Base-by-base conservation (phyloP, 2,113 vertebrate species). In the Forbesichthys agassizii region DNA sequence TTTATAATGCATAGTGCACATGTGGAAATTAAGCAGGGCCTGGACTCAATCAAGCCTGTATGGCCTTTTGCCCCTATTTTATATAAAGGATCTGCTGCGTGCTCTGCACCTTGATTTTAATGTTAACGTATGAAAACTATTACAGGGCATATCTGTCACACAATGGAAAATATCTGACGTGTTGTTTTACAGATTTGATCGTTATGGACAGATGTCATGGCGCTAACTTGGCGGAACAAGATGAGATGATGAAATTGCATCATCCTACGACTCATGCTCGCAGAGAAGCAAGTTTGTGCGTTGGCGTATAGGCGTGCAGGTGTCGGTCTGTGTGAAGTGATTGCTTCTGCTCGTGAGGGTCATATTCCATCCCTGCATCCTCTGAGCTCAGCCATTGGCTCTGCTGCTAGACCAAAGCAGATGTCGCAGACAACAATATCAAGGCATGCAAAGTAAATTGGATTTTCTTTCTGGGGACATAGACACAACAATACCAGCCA, bases 11-110 rank as follows among this genome's bases (percentile, higher is more conserved):
- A 52, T 62, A 68, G 71, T 27, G 78, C 78, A 80, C 36, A 65
- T 89, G 83, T 81, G 83, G 80, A 86, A 82, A 82, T 66, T 75
- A 66, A 84, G 66, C 66, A 7, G 48, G 55, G 78, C 66, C 87
- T 90, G 84, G 80, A 78, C 65, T 86, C 68, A 81, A 89, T 88
- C 84, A 88, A 64, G 66, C 52, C 11, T 63, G 53, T 12, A 16
- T 84, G 76, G 78, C 80, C 81, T 81, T 76, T 85, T 75, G 75
- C 46, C 61, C 75, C 64, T 53, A 64, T 66, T 71, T 77, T 69
- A 66, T 75, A 75, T 61, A 48, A 75, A 82, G 33, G 46, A 74
- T 77, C 73, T 75, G 73, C 71, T 60, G 60, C 75, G 69, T 61
- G 64, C 66, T 69, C 47, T n/a, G 10, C 64, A 78, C 74, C 57